Evolutionary conservation across 2,888 invertebrate genomes (phyloP), one percentile per base, ranked within the genome.

Genomic region (Dolichomitus sp.): DNA sequence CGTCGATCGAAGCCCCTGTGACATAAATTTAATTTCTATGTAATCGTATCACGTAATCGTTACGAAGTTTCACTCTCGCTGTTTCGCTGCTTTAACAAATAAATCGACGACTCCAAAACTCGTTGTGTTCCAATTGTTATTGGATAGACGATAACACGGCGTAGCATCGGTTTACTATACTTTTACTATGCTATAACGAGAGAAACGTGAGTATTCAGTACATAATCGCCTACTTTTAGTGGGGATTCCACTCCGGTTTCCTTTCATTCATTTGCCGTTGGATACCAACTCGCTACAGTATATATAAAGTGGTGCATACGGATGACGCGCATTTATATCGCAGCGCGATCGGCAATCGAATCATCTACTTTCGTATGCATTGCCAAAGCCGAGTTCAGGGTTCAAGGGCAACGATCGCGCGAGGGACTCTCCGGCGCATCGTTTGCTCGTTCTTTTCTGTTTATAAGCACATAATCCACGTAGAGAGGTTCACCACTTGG

Each of bases 31-130:
- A 45, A 81, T 81, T 78, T 78, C 78, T 78, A 78, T 82, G 78
- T 74, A 82, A 82, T 82, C 81, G 74, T 74, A 78, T 82, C 81
- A 82, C 81, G 81, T 82, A 82, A 82, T 69, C 33, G 54, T 82
- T 73, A 78, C 81, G 69, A 74, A 82, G 78, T 82, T 82, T 82
- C 73, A 82, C 81, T 81, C 81, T 78, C 45, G 23, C 52, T n/a
- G 70, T 50, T 72, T 75, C 54, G 54, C 11, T 23, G 23, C 23
- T 12, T 52, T 9, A 9, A 19, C 19, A 23, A 1, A 7, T 23
- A 23, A 3, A 52, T 52, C 52, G 52, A 23, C 52, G 52, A 27
- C 12, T 27, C 12, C 27, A n/a, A 40, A 59, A 74, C 40, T 27
- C 54, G 14, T 27, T 27, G n/a, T 11, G 27, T 54, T 54, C 12